Evolutionary conservation across 2,888 invertebrate genomes (phyloP), one percentile per base, ranked within the genome.

Genomic region (Agonopterix alstromeriana): DNA sequence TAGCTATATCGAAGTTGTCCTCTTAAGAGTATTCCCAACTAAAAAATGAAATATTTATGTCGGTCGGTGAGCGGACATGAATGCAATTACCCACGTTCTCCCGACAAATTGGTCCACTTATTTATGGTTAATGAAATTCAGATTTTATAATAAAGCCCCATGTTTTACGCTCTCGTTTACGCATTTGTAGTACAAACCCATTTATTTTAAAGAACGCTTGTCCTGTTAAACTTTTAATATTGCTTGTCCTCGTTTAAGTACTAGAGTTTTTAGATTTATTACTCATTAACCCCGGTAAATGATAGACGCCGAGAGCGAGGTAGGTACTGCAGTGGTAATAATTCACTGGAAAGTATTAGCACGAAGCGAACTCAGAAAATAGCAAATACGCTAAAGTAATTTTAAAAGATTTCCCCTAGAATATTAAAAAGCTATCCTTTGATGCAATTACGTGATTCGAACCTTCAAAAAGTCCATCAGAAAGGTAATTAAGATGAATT

Each of bases 401-500:
- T 55, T 46, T 47, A 49, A 38, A 5, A 27, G 27, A 38, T 38
- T 38, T 38, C 38, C 9, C 9, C 9, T n/a, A n/a, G 38, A 38
- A 38, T 38, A 38, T n/a, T 38, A 38, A 38, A 38, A n/a, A 38
- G 38, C 50, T 50, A 45, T 40, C 40, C 44, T 11, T 35, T 44
- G 48, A 35, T n/a, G 56, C 63, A 53, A 48, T 47, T 17, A 14
- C 12, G 63, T 61, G 63, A 63, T 62, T 58, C 53, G 53, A 63
- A 63, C 67, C 67, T 67, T 63, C 60, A 64, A 61, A 70, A 73
- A 70, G 65, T 75, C 61, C 66, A 71, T 73, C 73, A 67, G 72
- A 75, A 73, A 69, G 61, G 67, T 74, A 81, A 83, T 83, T 77
- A 77, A 73, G 72, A 77, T 73, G 68, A 76, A 80, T 78, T 77